Evolutionary conservation across 2,888 invertebrate species (phyloP), one percentile per base, ranked within the genome.

Genomic region (Acronicta leporina): DNA sequence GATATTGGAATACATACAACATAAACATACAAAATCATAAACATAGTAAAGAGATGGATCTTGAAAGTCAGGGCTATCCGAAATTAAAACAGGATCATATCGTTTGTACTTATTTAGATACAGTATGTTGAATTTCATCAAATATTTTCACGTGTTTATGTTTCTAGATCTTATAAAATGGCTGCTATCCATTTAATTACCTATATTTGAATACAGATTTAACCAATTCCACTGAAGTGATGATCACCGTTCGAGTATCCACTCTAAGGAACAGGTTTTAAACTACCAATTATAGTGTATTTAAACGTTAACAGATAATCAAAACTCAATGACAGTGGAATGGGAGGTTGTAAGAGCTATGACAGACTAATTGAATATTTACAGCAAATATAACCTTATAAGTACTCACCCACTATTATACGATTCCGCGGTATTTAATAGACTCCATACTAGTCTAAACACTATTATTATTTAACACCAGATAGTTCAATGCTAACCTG

Each of bases 401-500:
- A 20, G 20, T 20, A 20, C 4, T n/a, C n/a, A n/a, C n/a, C n/a
- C 27, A 16, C 45, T 42, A 47, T 11, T 64, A 44, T 16, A 35
- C 43, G 54, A 15, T 16, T 5, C 43, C n/a, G n/a, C n/a, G n/a
- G 11, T 8, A 13, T 2, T 27, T 27, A 53, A 35, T 46, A 35
- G 33, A 14, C 13, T 16, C 33, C 30, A 38, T n/a, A 38, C n/a
- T 38, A 38, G 0, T n/a, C n/a, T 10, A 35, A 58, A 47, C 44
- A 42, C 44, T 25, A 65, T 71, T n/a, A 47, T 14, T 54, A 71
- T 59, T 59, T 51, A 54, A 71, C 33, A 41, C 10, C 7, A 25
- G 13, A 30, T 43, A n/a, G 8, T 49, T 46, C 49, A 57, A 46
- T 64, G 71, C 47, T 33, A 45, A 63, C 44, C 55, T 44, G 58